Conservation (phyloP, 2,888 invertebrate species). For the Mythimna ferrago region DNA sequence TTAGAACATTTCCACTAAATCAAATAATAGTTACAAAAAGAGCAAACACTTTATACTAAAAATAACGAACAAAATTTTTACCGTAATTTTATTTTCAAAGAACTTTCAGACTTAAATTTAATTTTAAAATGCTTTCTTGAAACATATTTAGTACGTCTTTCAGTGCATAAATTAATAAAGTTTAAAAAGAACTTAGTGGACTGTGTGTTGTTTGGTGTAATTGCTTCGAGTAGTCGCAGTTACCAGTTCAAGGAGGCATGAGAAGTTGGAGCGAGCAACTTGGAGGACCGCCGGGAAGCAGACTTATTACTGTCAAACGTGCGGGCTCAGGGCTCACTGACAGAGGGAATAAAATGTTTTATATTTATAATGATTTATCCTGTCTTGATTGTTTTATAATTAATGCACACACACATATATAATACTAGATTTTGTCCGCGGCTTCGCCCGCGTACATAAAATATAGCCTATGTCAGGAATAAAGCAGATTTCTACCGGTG, state of each 20-base stretch:
- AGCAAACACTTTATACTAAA: not conserved
- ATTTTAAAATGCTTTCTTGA: slow-evolving; percentile 55
- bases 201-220: slow-evolving; percentile 78
- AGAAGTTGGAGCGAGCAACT: slow-evolving; percentile 74
- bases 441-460: no score
- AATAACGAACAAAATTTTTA: not conserved
- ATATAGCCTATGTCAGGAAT: no score
- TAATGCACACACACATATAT: no score
- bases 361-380: not conserved
- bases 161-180: slow-evolving; percentile 69
- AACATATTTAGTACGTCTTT: slow-evolving; percentile 63
- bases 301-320: slow-evolving; percentile 75
- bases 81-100: slow-evolving; percentile 19
- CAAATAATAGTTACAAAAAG: slow-evolving; percentile 1
- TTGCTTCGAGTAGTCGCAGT: slow-evolving; percentile 83
- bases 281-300: slow-evolving; percentile 66
- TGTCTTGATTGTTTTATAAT: no score
- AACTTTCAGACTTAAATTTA: slow-evolving; percentile 45
- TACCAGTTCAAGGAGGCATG: slow-evolving; percentile 83
- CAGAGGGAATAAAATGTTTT: slow-evolving; percentile 8
- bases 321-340: slow-evolving; percentile 30
- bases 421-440: no score
- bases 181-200: slow-evolving; percentile 72
- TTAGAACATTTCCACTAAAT: slow-evolving; percentile 20
- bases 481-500: no score